Evolutionary conservation across 1,140 invertebrate species (phyloP), one percentile per base, ranked within the genome.

Genomic region (Achroia grisella): DNA sequence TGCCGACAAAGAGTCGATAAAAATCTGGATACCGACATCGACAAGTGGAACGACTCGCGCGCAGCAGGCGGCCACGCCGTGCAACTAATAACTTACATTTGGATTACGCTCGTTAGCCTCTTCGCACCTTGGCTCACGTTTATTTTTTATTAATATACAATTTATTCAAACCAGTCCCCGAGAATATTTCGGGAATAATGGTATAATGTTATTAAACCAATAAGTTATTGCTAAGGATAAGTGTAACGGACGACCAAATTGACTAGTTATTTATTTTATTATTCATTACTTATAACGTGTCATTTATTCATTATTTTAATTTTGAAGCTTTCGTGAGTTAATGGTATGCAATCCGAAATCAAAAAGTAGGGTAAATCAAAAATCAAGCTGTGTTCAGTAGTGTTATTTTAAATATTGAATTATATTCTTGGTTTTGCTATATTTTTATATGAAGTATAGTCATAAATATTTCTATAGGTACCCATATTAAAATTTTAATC

Each of bases 51-150:
- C 60, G 65, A 34, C 56, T 52, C 52, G 50, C 43, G 62, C 74
- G 45, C 72, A 78, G 72, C 74, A 44, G 74, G 76, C 45, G 58
- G 53, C 58, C 65, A 15, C 40, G 39, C 53, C 63, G 47, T 44
- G 52, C 65, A 63, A 69, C 69, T 79, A 73, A 77, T 78, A 78
- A 75, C 74, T 83, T 79, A 79, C 71, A 77, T 73, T 68, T 62
- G 69, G 74, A 78, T 79, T 80, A 82, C 67, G 63, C 76, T 79
- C 74, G 79, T 80, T 78, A 80, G 70, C 55, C 62, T 76, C 78
- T 80, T 80, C 65, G 71, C 76, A 83, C 79, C 76, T 82, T 80
- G 63, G 56, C 65, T 65, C 60, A 66, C 68, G 62, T 69, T 70
- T 76, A 71, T 73, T 75, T 80, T 75, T 68, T 71, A 73, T 77